Evolutionary conservation across 2,888 invertebrate genomes (phyloP), one percentile per base, ranked within the genome.

Genomic region (Sisyra terminalis): DNA sequence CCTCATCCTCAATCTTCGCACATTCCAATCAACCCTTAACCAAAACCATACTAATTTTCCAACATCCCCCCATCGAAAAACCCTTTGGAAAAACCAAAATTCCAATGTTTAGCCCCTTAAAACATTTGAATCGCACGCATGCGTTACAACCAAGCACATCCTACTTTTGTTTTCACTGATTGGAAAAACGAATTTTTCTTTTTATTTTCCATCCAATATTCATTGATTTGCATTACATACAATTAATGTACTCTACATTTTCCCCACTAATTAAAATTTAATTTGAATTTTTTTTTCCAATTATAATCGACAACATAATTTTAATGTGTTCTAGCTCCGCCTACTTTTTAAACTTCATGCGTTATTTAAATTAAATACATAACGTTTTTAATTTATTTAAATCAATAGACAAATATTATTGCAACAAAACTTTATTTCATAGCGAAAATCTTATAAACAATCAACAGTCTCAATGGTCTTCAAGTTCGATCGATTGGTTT

Each of bases 401-500:
- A 2, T 30, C 29, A 30, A 40, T 40, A 30, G 14, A n/a, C 13
- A 10, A 30, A 10, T 17, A 13, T 39, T 13, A 37, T 18, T 37
- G 15, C 11, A 4, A 17, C 9, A 18, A 17, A 37, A 15, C 7
- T 14, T 14, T 37, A 6, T n/a, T 15, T 15, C 11, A 37, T 37
- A 14, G 4, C 14, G 9, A 36, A 14, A 13, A 6, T 35, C 9
- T 35, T 2, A 2, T 35, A 3, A 8, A 35, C 4, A 35, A 3
- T 36, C 15, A 8, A 36, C 36, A n/a, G n/a, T n/a, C n/a, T n/a
- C n/a, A n/a, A n/a, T n/a, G n/a, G n/a, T n/a, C n/a, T n/a, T n/a
- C 13, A 31, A 9, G 5, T 36, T 16, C 3, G 10, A 11, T 44
- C 18, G 52, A 56, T 34, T 46, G 48, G 45, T 53, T 50, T 61